Percentiles rank a stretch among this genome's conserved stretches.
Evolutionary conservation across 1,140 invertebrate genomes (phyloP).

Genomic region (Saccostrea glomerata): DNA sequence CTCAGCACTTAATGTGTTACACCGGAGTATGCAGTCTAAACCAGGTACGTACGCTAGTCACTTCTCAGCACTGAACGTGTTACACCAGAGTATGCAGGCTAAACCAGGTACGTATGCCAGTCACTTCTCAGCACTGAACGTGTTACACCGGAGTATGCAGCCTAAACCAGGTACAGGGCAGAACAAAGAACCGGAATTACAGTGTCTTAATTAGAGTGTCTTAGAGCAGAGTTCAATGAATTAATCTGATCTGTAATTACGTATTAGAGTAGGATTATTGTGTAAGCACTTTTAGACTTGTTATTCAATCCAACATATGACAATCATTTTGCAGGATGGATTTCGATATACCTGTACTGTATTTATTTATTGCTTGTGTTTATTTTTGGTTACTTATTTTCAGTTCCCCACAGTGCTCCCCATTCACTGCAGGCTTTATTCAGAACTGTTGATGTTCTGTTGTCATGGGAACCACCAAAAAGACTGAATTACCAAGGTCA

Average conservation of each 20-base stretch:
- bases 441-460: conserved; percentile 84
- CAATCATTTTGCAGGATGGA: no score
- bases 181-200: no score
- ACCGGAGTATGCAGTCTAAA: conserved; percentile 68
- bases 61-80: conserved; percentile 67
- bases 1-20: conserved; percentile 66
- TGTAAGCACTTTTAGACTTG: no score
- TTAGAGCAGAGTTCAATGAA: no score
- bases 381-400: conserved; percentile 38
- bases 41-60: conserved; percentile 68
- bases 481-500: conserved; percentile 87
- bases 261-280: no score
- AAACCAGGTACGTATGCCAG: conserved; percentile 20
- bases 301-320: no score
- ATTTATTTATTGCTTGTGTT: no score
- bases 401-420: conserved; percentile 86
- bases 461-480: conserved; percentile 89
- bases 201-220: no score
- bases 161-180: conserved; percentile 68
- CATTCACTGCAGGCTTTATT: conserved; percentile 88
- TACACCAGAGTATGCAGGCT: conserved; percentile 59
- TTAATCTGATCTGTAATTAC: no score
- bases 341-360: no score
- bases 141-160: conserved; percentile 68
- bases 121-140: conserved; percentile 65